Evolutionary conservation across 2,797 vertebrate genomes (phyloP).

Genomic region (Galagoides demidoff): DNA sequence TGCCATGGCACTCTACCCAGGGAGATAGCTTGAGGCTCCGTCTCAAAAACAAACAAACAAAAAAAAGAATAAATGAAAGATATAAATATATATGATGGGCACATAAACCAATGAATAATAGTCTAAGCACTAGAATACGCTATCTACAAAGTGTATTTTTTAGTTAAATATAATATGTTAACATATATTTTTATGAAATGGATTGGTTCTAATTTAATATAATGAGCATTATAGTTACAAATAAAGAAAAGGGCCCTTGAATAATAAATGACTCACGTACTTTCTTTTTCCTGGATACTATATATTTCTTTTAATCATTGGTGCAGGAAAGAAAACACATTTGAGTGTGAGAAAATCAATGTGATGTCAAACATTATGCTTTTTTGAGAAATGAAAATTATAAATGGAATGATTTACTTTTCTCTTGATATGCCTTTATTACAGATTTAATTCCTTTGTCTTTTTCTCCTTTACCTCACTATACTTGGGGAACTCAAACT

Average conservation of each 20-base stretch:
- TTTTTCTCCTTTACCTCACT: slow-evolving; percentile 7
- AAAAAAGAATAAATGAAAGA: background rate
- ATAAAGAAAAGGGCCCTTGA: background rate
- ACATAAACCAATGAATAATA: background rate
- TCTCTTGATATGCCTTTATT: background rate
- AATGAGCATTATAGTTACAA: background rate
- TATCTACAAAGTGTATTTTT: background rate
- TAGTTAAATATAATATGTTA: background rate
- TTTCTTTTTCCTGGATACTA: background rate
- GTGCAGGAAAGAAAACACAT: background rate
- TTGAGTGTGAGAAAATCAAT: background rate
- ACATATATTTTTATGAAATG: background rate
- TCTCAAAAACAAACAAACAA: no score
- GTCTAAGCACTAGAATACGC: background rate
- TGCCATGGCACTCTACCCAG: no score
- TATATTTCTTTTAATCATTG: background rate
- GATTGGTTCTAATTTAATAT: background rate
- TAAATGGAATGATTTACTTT: background rate
- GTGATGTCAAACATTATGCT: background rate
- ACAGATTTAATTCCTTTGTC: background rate
- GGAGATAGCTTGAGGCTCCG: no score
- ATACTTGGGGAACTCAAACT: background rate
- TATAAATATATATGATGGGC: background rate
- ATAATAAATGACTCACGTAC: background rate
- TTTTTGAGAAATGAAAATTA: slow-evolving; percentile 11